Conservation (phyloP, 2,888 invertebrate species). For the Ectobius pallidus region DNA sequence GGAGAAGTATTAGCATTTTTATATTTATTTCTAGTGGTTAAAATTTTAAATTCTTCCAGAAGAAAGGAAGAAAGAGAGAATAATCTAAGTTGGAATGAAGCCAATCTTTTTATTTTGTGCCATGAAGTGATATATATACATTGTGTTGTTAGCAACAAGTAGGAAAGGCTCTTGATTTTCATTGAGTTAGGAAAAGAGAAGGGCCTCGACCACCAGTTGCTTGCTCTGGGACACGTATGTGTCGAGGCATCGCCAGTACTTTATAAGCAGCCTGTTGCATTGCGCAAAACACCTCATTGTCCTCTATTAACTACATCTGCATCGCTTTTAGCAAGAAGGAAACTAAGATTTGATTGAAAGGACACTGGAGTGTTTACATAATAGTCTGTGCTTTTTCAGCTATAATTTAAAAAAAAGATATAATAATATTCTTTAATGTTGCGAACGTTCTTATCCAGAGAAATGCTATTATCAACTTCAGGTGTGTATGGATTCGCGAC, state of each 20-base stretch:
- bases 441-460: too few species aligned
- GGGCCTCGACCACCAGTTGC: conserved; percentile 19
- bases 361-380: too few species aligned
- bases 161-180: background rate
- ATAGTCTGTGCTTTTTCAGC: too few species aligned
- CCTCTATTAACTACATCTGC: too few species aligned
- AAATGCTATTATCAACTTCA: too few species aligned
- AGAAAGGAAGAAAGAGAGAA: background rate
- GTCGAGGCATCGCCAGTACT: background rate
- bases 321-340: too few species aligned
- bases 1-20: too few species aligned
- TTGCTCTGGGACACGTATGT: background rate
- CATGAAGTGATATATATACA: background rate
- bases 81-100: conserved; percentile 24
- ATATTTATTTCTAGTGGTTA: background rate
- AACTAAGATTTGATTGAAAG: too few species aligned
- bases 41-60: background rate
- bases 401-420: too few species aligned
- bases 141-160: conserved; percentile 17
- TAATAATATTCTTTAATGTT: too few species aligned
- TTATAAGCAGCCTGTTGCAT: conserved; percentile 12
- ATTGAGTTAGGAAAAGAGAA: conserved; percentile 10
- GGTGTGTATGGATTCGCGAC: too few species aligned
- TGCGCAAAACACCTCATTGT: too few species aligned
- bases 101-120: conserved; percentile 13